Evolutionary conservation across 2,888 invertebrate species (phyloP).

Genomic region (Oscheius onirici): DNA sequence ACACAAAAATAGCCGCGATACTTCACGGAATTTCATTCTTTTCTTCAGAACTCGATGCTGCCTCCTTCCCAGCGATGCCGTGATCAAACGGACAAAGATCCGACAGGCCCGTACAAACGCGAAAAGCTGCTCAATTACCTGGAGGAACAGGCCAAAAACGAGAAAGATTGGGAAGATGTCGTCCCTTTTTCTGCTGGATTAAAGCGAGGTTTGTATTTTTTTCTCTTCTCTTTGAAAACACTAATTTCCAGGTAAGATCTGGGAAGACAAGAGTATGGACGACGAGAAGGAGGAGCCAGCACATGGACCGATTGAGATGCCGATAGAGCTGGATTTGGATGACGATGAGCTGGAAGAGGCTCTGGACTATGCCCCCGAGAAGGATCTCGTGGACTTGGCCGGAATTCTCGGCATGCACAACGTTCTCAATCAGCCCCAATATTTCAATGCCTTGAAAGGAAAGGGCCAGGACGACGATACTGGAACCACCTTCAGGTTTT

Average conservation of each 20-base stretch:
- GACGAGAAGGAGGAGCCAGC: slow-evolving; percentile 22
- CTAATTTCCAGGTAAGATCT: slow-evolving; percentile 22
- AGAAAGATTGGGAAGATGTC: slow-evolving; percentile 93
- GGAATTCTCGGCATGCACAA: slow-evolving; percentile 88
- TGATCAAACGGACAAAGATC: slow-evolving; percentile 92
- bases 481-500: slow-evolving; percentile 63
- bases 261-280: slow-evolving; percentile 38
- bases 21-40: slow-evolving; percentile 71
- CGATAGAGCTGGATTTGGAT: slow-evolving; percentile 70
- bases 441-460: slow-evolving; percentile 84
- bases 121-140: slow-evolving; percentile 94
- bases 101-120: slow-evolving; percentile 89
- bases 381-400: slow-evolving; percentile 97
- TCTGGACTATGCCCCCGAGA: slow-evolving; percentile 86
- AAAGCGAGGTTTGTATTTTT: slow-evolving; percentile 81
- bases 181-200: slow-evolving; percentile 92
- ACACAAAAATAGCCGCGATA: neutral
- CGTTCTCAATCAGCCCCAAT: slow-evolving; percentile 99
- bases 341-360: slow-evolving; percentile 75
- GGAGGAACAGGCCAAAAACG: slow-evolving; percentile 96
- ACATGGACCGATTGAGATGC: slow-evolving; percentile 63
- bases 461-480: slow-evolving; percentile 71
- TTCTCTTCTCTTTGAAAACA: neutral
- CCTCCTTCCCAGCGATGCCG: slow-evolving; percentile 94
- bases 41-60: slow-evolving; percentile 95